A percentile compares a stretch with the other conserved stretches of the same genome.
Evolutionary conservation across 2,797 vertebrate genomes (phyloP).

Genomic region (Pitangus sulphuratus): DNA sequence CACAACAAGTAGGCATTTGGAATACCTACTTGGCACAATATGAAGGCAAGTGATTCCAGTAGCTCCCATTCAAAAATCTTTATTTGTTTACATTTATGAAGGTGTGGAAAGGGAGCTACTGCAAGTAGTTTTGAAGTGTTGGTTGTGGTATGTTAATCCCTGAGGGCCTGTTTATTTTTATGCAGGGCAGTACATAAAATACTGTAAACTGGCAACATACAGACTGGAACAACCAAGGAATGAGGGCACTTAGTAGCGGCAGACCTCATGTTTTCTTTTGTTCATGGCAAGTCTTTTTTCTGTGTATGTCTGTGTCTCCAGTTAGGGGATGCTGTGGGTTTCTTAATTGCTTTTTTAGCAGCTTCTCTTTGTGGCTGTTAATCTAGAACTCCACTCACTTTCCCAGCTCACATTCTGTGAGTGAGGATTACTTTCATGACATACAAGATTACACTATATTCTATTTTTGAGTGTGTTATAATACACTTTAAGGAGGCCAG

Average conservation of each 20-base stretch:
- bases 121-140: background rate
- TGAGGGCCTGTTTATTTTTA: slow-evolving; percentile 8
- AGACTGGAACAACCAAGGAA: background rate
- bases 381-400: background rate
- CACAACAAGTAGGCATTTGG: background rate
- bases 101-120: background rate
- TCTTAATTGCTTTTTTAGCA: background rate
- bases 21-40: background rate
- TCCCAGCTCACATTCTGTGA: background rate
- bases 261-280: background rate
- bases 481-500: background rate
- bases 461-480: background rate
- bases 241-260: background rate
- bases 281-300: background rate
- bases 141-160: background rate
- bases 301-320: background rate
- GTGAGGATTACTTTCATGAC: background rate
- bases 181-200: background rate
- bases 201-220: background rate
- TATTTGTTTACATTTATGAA: slow-evolving; percentile 13
- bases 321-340: background rate
- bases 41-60: background rate
- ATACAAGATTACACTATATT: background rate
- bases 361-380: background rate
- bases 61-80: slow-evolving; percentile 2